Conservation (phyloP, 1,140 invertebrate genomes). For the Cyphomyrmex costatus region DNA sequence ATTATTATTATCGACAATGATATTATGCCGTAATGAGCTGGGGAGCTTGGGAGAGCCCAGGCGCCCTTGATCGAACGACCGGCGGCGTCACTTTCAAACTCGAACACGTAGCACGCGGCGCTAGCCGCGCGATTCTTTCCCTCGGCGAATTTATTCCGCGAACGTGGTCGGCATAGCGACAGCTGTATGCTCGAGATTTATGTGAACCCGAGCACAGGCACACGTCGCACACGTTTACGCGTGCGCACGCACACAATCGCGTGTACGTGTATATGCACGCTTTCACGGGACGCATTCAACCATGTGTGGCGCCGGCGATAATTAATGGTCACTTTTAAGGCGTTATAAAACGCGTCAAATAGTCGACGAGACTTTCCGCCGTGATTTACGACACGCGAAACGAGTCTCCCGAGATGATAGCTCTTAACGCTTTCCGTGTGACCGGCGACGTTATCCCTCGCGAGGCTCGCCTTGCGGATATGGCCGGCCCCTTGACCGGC, state of each 20-base stretch:
- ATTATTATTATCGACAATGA: slow-evolving; percentile 42
- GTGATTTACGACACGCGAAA: slow-evolving; percentile 73
- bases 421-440: slow-evolving; percentile 50
- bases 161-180: slow-evolving; percentile 68
- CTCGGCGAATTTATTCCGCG: slow-evolving; percentile 71
- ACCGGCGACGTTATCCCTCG: slow-evolving; percentile 53
- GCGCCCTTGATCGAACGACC: slow-evolving; percentile 46
- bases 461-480: slow-evolving; percentile 21
- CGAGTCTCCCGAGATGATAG: slow-evolving; percentile 36
- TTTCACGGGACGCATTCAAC: not conserved
- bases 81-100: slow-evolving; percentile 61
- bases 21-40: slow-evolving; percentile 33
- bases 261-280: not conserved
- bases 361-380: slow-evolving; percentile 35
- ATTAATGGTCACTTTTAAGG: slow-evolving; percentile 75
- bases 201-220: slow-evolving; percentile 46
- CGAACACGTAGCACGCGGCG: slow-evolving; percentile 55
- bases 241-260: not conserved
- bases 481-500: not conserved
- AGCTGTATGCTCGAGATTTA: slow-evolving; percentile 73
- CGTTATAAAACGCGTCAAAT: slow-evolving; percentile 70
- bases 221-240: too few species aligned
- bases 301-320: slow-evolving; percentile 53
- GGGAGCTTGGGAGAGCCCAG: not conserved
- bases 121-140: slow-evolving; percentile 66